A percentile compares a stretch with the other conserved stretches of the same genome.
These are phyloP conservation scores for Phataginus tricuspis DNA, from an alignment of 2,797 vertebrate species.

Conservation along the genomic window DNA sequence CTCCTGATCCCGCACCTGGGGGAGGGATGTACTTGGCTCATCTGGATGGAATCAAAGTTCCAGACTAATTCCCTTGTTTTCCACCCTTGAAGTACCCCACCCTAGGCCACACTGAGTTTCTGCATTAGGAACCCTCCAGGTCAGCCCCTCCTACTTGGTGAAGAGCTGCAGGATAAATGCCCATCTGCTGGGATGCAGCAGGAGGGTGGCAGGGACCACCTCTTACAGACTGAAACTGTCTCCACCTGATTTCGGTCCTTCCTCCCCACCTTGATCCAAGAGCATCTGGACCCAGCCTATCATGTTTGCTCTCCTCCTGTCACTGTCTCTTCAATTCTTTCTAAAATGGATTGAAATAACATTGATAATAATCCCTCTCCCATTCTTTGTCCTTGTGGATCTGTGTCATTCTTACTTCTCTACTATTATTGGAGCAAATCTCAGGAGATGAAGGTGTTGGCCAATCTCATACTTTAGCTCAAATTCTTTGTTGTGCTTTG, in stretches of 20 bases:
- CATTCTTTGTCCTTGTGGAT: not conserved
- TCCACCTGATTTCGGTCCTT: not conserved
- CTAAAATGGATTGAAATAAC: not conserved
- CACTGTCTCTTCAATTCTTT: not conserved
- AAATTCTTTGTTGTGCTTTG: not conserved
- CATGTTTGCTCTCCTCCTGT: not conserved
- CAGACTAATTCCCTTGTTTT: not conserved
- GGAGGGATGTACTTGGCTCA: not conserved
- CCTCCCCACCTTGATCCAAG: not conserved
- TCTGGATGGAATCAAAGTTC: not conserved
- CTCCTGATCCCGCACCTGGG: not conserved
- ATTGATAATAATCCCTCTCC: not conserved
- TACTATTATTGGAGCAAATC: not conserved
- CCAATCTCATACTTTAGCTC: not conserved
- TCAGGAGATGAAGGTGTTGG: not conserved
- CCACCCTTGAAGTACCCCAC: not conserved
- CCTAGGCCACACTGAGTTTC: not conserved
- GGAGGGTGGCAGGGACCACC: accelerated
- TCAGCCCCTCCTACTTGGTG: not conserved
- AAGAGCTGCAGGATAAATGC: not conserved
- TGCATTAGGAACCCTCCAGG: not conserved
- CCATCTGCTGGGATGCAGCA: not conserved
- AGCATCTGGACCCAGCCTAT: not conserved
- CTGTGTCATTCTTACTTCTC: not conserved
- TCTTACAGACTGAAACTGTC: not conserved